Conservation (phyloP, 2,797 vertebrate genomes). For the Triplophysa yarkandensis region DNA sequence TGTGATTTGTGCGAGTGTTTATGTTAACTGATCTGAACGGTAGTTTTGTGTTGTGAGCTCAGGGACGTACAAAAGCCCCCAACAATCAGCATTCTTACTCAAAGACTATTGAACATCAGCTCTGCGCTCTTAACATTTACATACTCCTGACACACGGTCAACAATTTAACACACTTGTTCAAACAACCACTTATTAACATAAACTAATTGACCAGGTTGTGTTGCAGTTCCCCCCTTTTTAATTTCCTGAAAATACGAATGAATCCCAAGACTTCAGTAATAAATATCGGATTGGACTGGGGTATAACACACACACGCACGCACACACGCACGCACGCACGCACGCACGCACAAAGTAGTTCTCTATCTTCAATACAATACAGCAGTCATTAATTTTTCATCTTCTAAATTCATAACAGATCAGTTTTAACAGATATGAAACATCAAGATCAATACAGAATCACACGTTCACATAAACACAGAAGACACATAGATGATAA, state of each 20-base stretch:
- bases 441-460: no score
- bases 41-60: constrained; percentile 55
- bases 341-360: no score
- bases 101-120: constrained; percentile 79
- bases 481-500: no score
- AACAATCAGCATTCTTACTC: constrained; percentile 65
- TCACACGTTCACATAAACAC: no score
- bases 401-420: no score
- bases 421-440: no score
- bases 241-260: constrained; percentile 31
- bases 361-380: no score
- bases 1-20: constrained; percentile 60
- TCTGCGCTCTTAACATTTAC: constrained; percentile 73
- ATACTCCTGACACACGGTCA: constrained; percentile 74
- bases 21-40: not conserved
- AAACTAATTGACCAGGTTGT: constrained; percentile 72
- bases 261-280: constrained; percentile 24
- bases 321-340: no score
- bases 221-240: constrained; percentile 61
- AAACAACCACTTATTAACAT: constrained; percentile 77
- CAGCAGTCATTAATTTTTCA: no score
- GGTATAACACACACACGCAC: constrained; percentile 40
- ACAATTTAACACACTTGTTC: constrained; percentile 74
- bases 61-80: constrained; percentile 35
- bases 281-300: not conserved